Base-by-base conservation (phyloP, 2,888 invertebrate genomes). In the Cephus rjabovi region DNA sequence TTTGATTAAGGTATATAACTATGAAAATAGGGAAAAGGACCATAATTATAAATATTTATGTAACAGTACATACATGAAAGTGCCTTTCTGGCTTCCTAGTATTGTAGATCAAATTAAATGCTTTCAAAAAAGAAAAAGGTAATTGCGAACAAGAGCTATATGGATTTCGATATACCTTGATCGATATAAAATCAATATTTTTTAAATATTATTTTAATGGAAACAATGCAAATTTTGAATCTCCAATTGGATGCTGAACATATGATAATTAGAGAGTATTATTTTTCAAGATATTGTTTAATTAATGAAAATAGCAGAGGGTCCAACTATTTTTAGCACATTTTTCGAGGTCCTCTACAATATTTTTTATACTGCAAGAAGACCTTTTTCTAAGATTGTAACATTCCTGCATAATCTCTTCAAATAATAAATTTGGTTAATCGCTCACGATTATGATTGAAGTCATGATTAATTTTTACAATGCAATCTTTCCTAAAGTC, bases 381-480 rank as follows among this genome's bases (percentile, higher is more conserved):
- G 33, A 80, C 30, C 68, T 76, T 79, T 69, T 77, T 73, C 74
- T 73, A 79, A 69, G 12, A 81, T 69, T 81, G 81, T 83, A 83
- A 83, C 80, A 81, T 83, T 81, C 81, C 82, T 81, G 79, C 76
- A 76, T 79, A 77, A 37, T 77, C 78, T 80, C 40, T 56, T 56
- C 56, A 23, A 56, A 56, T 56, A 56, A 56, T 56, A 56, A 56
- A 56, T 23, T 56, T 56, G 56, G 56, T 56, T 4, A 40, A 40
- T 40, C 1, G 23, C 23, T 56, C 56, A 56, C 9, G 56, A 56
- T 56, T 56, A 56, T 56, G 23, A 56, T 23, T 23, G 56, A 23
- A 9, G 1, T 56, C 23, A 56, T 56, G 9, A 56, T 56, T 56
- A 23, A 23, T 56, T 56, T 56, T 56, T 56, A 2, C 23, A 56